Conservation (phyloP, 2,797 vertebrate genomes). For the Poecilia picta region DNA sequence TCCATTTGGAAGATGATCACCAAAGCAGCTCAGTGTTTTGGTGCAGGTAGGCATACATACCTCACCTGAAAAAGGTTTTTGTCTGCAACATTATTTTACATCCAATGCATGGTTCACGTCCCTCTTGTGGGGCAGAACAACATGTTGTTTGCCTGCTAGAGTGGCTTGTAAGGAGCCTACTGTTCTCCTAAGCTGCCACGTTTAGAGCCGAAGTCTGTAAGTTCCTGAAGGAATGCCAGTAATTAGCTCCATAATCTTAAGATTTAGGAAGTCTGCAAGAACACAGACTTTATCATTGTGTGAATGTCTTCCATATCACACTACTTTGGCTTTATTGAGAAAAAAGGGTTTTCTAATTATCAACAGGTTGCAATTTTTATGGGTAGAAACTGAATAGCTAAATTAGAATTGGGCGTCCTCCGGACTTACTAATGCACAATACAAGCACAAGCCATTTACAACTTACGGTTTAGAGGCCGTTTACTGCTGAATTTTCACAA, state of each 20-base stretch:
- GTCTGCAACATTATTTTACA: constrained; percentile 44
- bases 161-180: constrained; percentile 68
- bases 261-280: constrained; percentile 78
- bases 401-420: constrained; percentile 1
- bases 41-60: neutral
- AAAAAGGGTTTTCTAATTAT: constrained; percentile 12
- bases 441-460: neutral
- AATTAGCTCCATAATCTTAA: constrained; percentile 81
- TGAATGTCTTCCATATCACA: constrained; percentile 59
- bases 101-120: constrained; percentile 44
- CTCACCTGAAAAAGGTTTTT: constrained; percentile 21
- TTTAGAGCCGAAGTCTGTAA: constrained; percentile 63
- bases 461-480: neutral
- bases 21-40: neutral
- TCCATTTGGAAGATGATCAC: neutral
- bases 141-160: constrained; percentile 58
- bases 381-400: neutral
- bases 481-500: constrained; percentile 2
- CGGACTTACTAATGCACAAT: neutral
- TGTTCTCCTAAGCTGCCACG: constrained; percentile 70
- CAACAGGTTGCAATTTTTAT: constrained; percentile 15
- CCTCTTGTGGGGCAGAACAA: constrained; percentile 54
- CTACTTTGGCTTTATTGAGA: constrained; percentile 32
- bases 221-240: constrained; percentile 79
- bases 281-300: constrained; percentile 69